These are phyloP conservation scores for Graptemys geographica DNA, from an alignment of 2,797 vertebrate species.

Conservation along the genomic window DNA sequence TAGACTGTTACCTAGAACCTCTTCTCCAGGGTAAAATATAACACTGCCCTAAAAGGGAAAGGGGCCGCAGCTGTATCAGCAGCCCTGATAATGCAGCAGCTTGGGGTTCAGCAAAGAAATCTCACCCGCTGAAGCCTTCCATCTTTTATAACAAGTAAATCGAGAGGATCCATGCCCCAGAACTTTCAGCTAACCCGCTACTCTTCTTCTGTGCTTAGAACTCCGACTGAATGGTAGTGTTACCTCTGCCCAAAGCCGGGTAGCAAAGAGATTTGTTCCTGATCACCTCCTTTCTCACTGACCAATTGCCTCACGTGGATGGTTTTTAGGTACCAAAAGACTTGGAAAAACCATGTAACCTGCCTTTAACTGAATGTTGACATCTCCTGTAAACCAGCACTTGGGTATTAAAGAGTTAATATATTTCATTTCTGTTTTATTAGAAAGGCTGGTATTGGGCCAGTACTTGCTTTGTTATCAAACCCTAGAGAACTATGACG, in stretches of 20 bases:
- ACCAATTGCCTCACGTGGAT: neutral
- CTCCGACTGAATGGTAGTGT: neutral
- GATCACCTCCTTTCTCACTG: neutral
- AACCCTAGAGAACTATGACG: neutral
- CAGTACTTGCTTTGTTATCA: slow-evolving; percentile 16
- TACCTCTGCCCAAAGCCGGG: neutral
- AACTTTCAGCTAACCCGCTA: neutral
- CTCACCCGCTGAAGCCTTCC: neutral
- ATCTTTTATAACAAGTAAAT: neutral
- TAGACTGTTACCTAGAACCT: neutral
- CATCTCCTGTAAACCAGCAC: neutral
- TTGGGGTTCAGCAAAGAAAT: neutral
- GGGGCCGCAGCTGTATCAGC: neutral
- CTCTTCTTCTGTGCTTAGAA: neutral
- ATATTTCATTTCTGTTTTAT: slow-evolving; percentile 29
- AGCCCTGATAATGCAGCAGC: neutral
- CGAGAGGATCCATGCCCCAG: neutral
- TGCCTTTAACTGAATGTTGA: neutral
- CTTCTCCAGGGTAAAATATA: neutral
- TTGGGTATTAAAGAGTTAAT: slow-evolving; percentile 8
- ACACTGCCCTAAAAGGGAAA: neutral
- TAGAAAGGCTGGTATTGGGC: neutral
- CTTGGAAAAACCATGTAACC: neutral
- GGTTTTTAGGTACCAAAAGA: neutral
- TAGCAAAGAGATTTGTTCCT: neutral